phyloP scores from a whole-genome alignment of 2,113 vertebrate species.

The Pollimyrus isidori region DNA sequence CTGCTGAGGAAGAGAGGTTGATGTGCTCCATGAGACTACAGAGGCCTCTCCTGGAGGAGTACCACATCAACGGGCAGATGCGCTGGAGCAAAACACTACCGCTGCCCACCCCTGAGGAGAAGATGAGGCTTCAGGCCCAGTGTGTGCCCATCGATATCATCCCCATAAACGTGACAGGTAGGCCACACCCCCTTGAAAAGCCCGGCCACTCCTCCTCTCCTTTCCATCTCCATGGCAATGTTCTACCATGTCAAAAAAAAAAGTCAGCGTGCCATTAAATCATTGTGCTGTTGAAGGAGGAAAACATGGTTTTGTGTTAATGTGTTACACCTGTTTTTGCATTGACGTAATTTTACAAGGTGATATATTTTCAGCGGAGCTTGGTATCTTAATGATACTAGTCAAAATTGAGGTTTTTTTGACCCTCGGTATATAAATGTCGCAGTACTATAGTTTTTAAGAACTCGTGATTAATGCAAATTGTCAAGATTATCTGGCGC shows the following conservation, averaged over 20 bases:
- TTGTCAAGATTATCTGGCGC: background rate
- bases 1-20: constrained; percentile 73
- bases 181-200: constrained; percentile 5
- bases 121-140: constrained; percentile 79
- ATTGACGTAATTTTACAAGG: background rate
- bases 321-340: background rate
- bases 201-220: background rate
- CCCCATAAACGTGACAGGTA: constrained; percentile 91
- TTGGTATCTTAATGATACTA: background rate
- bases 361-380: background rate
- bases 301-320: constrained; percentile 2
- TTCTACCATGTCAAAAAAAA: background rate
- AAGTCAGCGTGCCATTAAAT: background rate
- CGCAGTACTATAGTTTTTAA: background rate
- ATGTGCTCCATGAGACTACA: constrained; percentile 60
- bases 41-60: constrained; percentile 64
- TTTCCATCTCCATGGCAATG: background rate
- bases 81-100: constrained; percentile 70
- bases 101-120: constrained; percentile 89
- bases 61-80: constrained; percentile 56
- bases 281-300: background rate
- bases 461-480: background rate
- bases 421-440: background rate
- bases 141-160: constrained; percentile 75
- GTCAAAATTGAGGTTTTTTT: background rate